A percentile compares a stretch with the other conserved stretches of the same genome.
Conservation (phyloP, 2,888 invertebrate genomes). For the Entomobrya multifasciata region DNA sequence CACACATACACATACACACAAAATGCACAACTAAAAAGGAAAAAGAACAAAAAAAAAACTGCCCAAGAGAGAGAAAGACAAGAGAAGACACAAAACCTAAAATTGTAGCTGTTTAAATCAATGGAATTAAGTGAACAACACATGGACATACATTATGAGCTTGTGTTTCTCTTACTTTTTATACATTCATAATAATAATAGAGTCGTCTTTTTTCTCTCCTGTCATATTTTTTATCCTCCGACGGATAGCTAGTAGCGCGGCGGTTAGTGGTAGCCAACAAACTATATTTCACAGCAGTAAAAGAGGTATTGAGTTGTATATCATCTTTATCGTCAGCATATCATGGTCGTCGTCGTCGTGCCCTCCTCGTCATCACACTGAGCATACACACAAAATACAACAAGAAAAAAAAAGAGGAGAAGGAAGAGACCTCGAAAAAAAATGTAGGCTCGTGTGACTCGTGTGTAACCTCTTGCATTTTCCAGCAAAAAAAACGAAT, state of each 20-base stretch:
- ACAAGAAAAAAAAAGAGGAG: no score
- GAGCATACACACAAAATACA: background rate
- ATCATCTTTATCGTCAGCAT: constrained; percentile 32
- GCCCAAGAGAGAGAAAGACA: background rate
- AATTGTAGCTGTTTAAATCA: constrained; percentile 54
- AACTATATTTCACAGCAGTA: background rate
- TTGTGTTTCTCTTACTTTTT: background rate
- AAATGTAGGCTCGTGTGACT: background rate
- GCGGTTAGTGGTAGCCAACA: background rate
- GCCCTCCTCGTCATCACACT: background rate
- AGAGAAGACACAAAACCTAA: constrained; percentile 30
- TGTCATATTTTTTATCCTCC: no score
- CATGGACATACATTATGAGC: background rate
- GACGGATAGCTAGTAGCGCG: no score
- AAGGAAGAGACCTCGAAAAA: background rate
- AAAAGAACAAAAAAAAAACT: background rate
- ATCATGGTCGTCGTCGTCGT: background rate
- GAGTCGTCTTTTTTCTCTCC: background rate
- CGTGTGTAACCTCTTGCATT: constrained; percentile 38
- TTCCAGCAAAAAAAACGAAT: background rate
- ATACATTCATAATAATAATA: constrained; percentile 3
- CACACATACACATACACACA: constrained; percentile 24
- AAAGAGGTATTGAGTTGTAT: background rate
- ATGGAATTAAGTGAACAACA: constrained; percentile 28
- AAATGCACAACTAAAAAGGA: constrained; percentile 2